phyloP scores from a whole-genome alignment of 2,888 invertebrate species.

The Thereva unica region DNA sequence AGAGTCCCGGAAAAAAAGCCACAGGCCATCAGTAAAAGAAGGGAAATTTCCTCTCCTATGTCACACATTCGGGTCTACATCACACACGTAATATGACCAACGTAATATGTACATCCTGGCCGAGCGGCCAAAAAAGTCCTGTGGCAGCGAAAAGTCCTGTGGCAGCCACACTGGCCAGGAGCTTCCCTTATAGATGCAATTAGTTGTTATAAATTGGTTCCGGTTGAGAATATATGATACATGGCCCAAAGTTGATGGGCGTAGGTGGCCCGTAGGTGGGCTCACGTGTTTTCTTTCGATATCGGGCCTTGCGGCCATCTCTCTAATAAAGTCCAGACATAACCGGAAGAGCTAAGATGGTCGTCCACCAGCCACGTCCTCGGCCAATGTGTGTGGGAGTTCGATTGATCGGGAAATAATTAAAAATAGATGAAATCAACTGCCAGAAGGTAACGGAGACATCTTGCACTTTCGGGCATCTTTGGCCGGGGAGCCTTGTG shows the following conservation, averaged over 20 bases:
- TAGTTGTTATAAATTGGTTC: conserved; percentile 37
- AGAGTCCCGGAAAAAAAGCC: conserved; percentile 24
- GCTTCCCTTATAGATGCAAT: conserved; percentile 29
- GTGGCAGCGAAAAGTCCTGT: not conserved
- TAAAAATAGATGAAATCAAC: conserved; percentile 37
- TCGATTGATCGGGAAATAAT: conserved; percentile 36
- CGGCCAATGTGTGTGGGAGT: conserved; percentile 5
- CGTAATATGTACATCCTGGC: conserved; percentile 5
- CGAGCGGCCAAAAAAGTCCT: conserved; percentile 26
- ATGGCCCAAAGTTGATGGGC: conserved; percentile 26
- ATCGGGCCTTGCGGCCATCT: not conserved
- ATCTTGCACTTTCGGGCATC: conserved; percentile 9
- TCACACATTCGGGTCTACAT: conserved; percentile 17
- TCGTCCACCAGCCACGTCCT: conserved; percentile 11
- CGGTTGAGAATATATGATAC: conserved; percentile 33
- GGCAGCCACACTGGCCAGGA: not conserved
- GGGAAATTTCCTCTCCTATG: conserved; percentile 26
- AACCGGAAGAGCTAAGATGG: conserved; percentile 23
- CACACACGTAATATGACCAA: no score
- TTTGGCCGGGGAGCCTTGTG: not conserved
- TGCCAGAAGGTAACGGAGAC: conserved; percentile 26
- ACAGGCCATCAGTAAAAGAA: conserved; percentile 25
- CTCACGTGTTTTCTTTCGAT: conserved; percentile 25
- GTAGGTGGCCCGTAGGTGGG: conserved; percentile 29
- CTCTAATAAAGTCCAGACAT: conserved; percentile 32